A percentile compares a stretch with the other conserved stretches of the same genome.
These are phyloP conservation scores for Zaprionus camerounensis DNA, from an alignment of 1,140 invertebrate genomes.

Conservation along the genomic window DNA sequence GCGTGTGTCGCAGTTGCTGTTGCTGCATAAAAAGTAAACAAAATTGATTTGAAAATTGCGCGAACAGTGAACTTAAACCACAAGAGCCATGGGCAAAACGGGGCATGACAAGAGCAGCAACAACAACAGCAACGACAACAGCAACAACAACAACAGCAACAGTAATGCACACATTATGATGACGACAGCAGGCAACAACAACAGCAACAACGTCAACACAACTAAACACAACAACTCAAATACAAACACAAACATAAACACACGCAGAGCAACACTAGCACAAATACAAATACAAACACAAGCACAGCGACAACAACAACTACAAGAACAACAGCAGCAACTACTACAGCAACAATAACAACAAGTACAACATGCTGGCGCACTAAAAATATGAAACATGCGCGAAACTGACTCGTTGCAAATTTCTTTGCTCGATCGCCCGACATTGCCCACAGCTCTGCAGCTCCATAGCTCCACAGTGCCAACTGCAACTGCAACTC, in stretches of 20 bases:
- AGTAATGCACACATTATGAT: conserved; percentile 71
- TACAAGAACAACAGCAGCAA: background rate
- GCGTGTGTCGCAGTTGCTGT: conserved; percentile 61
- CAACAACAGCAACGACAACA: conserved; percentile 12
- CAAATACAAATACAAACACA: conserved; percentile 21
- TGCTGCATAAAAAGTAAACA: conserved; percentile 78
- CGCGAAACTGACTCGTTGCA: conserved; percentile 77
- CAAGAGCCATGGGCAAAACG: conserved; percentile 38
- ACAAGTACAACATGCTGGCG: conserved; percentile 22
- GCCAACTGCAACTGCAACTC: background rate
- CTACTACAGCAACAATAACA: background rate
- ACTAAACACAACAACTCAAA: conserved; percentile 16
- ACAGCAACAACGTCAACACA: conserved; percentile 29
- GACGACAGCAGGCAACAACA: conserved; percentile 63
- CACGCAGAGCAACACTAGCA: conserved; percentile 42
- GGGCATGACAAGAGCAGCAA: conserved; percentile 10
- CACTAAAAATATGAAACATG: conserved; percentile 78
- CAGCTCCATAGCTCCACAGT: background rate
- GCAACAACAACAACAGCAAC: conserved; percentile 25
- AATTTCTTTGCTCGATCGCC: conserved; percentile 37
- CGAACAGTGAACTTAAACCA: conserved; percentile 56
- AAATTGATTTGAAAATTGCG: conserved; percentile 84
- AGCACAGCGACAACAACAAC: background rate
- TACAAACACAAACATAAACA: conserved; percentile 24
- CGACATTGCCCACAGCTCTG: conserved; percentile 13